Evolutionary conservation across 1,140 invertebrate species (phyloP), one percentile per base, ranked within the genome.

Genomic region (Spodoptera frugiperda): DNA sequence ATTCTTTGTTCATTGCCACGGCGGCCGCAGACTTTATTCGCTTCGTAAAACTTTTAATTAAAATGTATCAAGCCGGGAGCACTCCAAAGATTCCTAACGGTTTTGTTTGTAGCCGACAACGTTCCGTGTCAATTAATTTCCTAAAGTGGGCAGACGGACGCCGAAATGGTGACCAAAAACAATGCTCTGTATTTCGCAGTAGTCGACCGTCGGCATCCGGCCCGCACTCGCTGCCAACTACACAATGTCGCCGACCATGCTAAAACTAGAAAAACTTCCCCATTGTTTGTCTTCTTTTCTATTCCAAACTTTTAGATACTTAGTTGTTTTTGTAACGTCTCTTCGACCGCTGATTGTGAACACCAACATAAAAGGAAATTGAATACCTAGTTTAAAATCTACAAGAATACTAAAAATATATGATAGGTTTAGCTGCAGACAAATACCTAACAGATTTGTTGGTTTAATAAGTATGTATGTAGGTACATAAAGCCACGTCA

Each of bases 1-100:
- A 84, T 83, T 82, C 82, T 86, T 71, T 70, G 78, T 84, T 84
- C 81, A 77, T 81, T 81, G 78, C 79, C 82, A 65, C 78, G 79
- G 67, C 68, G 72, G 65, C 78, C 82, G 76, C 78, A 84, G 79
- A 87, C 81, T 77, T 81, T 85, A 81, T 85, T 85, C 79, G 72
- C 82, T 84, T 85, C 78, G 84, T 83, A 80, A 87, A 92, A 93
- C 82, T 91, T 92, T 93, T 93, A 93, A 93, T 93, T 92, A 90
- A 92, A 92, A 88, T 84, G 85, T 90, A 91, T 91, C 84, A 88
- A 87, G 84, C 76, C 72, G 79, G 78, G 82, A 86, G 84, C 80
- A 81, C 79, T 86, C 74, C 59, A 80, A 84, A 84, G 83, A 88
- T 86, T 89, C 80, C 80, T 83, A 83, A 88, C 83, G 72, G 82